Conservation (phyloP, 2,113 vertebrate species). For the Steatornis caripensis region DNA sequence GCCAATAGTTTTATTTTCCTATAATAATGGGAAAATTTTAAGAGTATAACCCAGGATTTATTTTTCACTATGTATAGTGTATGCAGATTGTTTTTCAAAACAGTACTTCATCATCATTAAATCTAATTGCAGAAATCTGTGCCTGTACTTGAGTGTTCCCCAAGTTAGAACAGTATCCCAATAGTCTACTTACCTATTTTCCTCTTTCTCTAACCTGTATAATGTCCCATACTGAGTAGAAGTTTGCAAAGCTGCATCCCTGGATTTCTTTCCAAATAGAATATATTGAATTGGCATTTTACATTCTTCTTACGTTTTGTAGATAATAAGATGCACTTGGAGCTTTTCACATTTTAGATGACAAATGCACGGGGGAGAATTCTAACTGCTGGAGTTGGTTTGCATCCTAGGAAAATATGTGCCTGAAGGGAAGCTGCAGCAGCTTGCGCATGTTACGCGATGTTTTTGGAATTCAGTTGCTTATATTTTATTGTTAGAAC, state of each 20-base stretch:
- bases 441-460: not conserved
- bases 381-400: not conserved
- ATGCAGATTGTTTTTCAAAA: not conserved
- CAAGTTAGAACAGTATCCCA: not conserved
- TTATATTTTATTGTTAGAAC: not conserved
- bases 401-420: not conserved
- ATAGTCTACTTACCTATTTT: not conserved
- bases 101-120: not conserved
- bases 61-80: not conserved
- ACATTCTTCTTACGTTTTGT: not conserved
- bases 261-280: not conserved
- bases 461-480: not conserved
- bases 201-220: not conserved
- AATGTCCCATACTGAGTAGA: not conserved
- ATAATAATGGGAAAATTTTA: not conserved
- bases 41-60: not conserved
- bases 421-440: slow-evolving; percentile 10
- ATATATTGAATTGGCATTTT: not conserved
- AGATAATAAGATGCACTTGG: not conserved
- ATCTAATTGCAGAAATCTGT: not conserved
- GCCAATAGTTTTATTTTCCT: not conserved
- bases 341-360: not conserved
- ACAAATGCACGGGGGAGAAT: not conserved
- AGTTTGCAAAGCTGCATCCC: not conserved
- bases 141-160: not conserved